A percentile compares a stretch with the other conserved stretches of the same genome.
Evolutionary conservation across 2,113 vertebrate genomes (phyloP).

Genomic region (Urocolius indicus): DNA sequence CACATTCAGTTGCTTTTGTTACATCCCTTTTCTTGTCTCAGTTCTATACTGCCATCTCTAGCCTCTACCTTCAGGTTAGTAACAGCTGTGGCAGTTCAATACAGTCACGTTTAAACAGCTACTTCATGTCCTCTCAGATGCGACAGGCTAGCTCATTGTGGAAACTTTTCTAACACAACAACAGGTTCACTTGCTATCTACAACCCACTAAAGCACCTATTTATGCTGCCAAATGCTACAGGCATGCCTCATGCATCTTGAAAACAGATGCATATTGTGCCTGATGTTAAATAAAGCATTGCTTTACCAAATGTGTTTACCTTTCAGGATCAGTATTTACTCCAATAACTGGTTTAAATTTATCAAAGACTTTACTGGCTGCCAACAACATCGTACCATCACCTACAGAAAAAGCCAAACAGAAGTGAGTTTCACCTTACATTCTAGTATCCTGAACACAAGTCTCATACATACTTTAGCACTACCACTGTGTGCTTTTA

Average conservation of each 20-base stretch:
- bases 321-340: slow-evolving; percentile 98
- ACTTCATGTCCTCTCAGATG: neutral
- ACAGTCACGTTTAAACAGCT: neutral
- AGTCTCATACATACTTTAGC: neutral
- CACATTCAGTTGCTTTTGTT: neutral
- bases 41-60: neutral
- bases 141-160: neutral
- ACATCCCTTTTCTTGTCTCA: neutral
- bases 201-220: neutral
- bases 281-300: neutral
- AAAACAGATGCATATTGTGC: neutral
- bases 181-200: neutral
- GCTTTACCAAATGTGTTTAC: slow-evolving; percentile 73
- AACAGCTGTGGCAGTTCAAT: neutral
- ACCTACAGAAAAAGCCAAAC: slow-evolving; percentile 72
- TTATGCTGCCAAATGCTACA: neutral
- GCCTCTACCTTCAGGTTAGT: neutral
- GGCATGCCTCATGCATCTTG: neutral
- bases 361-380: slow-evolving; percentile 95
- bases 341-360: slow-evolving; percentile 93
- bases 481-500: neutral
- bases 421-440: neutral
- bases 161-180: neutral
- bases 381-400: slow-evolving; percentile 98
- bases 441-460: neutral